phyloP scores from a whole-genome alignment of 2,888 invertebrate genomes.

The Nasonia oneida region DNA sequence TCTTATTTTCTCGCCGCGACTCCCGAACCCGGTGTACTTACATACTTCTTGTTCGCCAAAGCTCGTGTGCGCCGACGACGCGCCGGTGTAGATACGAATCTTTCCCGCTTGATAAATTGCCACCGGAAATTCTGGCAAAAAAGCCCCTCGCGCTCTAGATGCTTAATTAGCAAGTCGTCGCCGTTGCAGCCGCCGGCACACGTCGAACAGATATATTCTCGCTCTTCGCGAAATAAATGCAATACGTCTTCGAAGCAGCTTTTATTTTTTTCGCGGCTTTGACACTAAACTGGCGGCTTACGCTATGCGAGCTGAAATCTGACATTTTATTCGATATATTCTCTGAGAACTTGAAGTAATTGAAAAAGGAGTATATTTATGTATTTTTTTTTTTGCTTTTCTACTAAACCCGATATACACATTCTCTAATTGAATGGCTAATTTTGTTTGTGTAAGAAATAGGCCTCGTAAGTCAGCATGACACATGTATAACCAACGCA shows the following conservation, averaged over 20 bases:
- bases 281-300: background rate
- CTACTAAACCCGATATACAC: too few species aligned
- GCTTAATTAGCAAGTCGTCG: constrained; percentile 72
- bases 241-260: constrained; percentile 20
- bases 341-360: too few species aligned
- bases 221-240: constrained; percentile 34
- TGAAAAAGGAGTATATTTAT: too few species aligned
- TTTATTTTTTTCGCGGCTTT: background rate
- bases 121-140: constrained; percentile 78
- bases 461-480: too few species aligned
- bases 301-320: background rate
- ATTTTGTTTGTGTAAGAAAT: too few species aligned
- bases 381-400: too few species aligned
- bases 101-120: constrained; percentile 78
- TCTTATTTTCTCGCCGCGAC: background rate
- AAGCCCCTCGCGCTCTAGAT: constrained; percentile 74
- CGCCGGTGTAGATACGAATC: constrained; percentile 73
- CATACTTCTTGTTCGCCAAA: constrained; percentile 68
- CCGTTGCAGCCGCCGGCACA: constrained; percentile 32
- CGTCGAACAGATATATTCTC: constrained; percentile 46
- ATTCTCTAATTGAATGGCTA: too few species aligned
- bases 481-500: too few species aligned
- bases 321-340: too few species aligned
- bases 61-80: constrained; percentile 61
- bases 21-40: background rate